Evolutionary conservation across 30 jellyfish, hydroid and myxozoan species (phyloP).

Genomic region (Aurelia sp.): DNA sequence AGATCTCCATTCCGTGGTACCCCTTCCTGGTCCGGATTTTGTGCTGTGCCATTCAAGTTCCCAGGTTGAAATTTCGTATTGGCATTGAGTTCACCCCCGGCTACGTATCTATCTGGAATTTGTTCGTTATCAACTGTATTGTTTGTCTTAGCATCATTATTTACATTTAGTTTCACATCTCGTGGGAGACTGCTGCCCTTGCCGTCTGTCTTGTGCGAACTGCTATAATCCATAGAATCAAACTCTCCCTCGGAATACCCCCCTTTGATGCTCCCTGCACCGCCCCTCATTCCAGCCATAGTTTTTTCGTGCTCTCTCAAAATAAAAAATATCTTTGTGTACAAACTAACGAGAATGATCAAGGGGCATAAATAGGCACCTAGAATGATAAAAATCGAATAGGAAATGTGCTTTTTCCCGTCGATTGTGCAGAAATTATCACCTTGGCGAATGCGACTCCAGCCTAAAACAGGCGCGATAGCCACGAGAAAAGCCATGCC

Average conservation of each 20-base stretch:
- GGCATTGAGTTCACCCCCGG: slow-evolving; percentile 48
- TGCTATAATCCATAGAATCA: slow-evolving; percentile 54
- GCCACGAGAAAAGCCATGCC: slow-evolving; percentile 51
- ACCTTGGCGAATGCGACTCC: slow-evolving; percentile 92
- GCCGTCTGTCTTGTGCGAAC: slow-evolving; percentile 6
- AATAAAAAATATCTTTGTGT: slow-evolving; percentile 69
- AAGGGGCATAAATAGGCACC: slow-evolving; percentile 84
- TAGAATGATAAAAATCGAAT: slow-evolving; percentile 57
- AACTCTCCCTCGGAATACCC: slow-evolving; percentile 30
- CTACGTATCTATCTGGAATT: background rate
- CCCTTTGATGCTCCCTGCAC: background rate
- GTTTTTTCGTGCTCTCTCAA: slow-evolving; percentile 76
- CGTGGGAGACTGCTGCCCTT: slow-evolving; percentile 9
- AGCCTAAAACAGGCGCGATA: slow-evolving; percentile 85
- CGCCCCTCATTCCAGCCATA: slow-evolving; percentile 62
- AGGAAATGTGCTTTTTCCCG: slow-evolving; percentile 77
- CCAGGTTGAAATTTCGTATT: background rate
- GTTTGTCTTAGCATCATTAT: background rate
- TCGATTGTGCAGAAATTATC: slow-evolving; percentile 93
- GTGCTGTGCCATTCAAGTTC: background rate
- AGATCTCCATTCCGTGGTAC: background rate
- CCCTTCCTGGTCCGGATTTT: slow-evolving; percentile 14
- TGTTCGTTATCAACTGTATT: background rate
- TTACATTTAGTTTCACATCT: slow-evolving; percentile 13
- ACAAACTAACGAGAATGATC: slow-evolving; percentile 59